phyloP scores from a whole-genome alignment of 2,888 invertebrate species.

The Oegoconia quadripuncta region DNA sequence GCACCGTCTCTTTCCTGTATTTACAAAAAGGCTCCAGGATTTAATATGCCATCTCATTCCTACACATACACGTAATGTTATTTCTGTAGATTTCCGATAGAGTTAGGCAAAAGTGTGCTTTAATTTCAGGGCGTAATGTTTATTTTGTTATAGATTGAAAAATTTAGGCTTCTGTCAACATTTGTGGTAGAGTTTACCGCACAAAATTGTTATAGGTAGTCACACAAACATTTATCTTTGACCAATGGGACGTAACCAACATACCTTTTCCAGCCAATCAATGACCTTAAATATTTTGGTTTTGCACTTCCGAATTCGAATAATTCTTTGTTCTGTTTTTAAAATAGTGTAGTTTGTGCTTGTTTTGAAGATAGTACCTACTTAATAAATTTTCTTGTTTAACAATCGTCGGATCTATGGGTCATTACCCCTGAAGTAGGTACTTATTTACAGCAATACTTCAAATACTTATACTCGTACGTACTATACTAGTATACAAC shows the following conservation, averaged over 20 bases:
- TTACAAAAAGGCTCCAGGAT: slow-evolving; percentile 21
- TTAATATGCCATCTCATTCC: slow-evolving; percentile 48
- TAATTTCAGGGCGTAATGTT: slow-evolving; percentile 24
- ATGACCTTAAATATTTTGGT: slow-evolving; percentile 44
- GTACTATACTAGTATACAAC: too few species aligned
- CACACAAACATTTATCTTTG: slow-evolving; percentile 73
- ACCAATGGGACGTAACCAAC: slow-evolving; percentile 68
- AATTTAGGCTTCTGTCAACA: slow-evolving; percentile 55
- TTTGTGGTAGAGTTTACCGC: slow-evolving; percentile 69
- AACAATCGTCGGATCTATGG: too few species aligned
- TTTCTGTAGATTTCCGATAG: not conserved
- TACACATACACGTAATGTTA: slow-evolving; percentile 35
- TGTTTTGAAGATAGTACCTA: too few species aligned
- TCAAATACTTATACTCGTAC: too few species aligned
- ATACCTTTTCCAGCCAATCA: slow-evolving; percentile 67
- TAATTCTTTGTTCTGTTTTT: slow-evolving; percentile 38
- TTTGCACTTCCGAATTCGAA: slow-evolving; percentile 50
- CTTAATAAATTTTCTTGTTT: too few species aligned
- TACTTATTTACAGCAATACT: too few species aligned
- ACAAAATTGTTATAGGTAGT: slow-evolving; percentile 49
- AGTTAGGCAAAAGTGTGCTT: not conserved
- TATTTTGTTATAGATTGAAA: slow-evolving; percentile 26
- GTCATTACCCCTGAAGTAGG: too few species aligned
- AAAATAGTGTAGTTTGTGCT: too few species aligned
- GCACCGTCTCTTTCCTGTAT: slow-evolving; percentile 36